Evolutionary conservation across 2,888 invertebrate species (phyloP), one percentile per base, ranked within the genome.

Genomic region (Morpho helenor): DNA sequence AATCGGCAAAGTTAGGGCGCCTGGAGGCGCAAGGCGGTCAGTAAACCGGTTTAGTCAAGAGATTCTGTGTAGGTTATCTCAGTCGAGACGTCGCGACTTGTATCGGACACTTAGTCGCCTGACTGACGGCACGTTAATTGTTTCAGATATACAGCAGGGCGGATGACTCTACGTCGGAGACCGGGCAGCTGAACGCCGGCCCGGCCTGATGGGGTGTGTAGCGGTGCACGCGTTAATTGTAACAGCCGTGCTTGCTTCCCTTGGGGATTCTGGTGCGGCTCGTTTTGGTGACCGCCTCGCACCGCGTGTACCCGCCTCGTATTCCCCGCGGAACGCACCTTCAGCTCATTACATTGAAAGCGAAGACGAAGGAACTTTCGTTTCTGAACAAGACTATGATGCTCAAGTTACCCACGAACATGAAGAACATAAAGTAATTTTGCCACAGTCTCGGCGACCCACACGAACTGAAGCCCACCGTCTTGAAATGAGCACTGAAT

Each of bases 401-500:
- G 82, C 80, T 46, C 76, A 76, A 60, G 74, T 70, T 60, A 70
- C 68, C 41, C 68, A 77, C 48, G 72, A 67, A 10, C 79, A 80
- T 50, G 78, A 80, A 49, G 73, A 40, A 8, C 69, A 69, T 45
- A 68, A 76, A 16, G 76, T 80, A 57, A 76, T 79, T 2, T 79
- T 75, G 47, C 74, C 78, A 8, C 77, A 80, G 4, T 80, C 78
- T 55, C 82, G 82, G 44, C 82, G 84, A 23, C 85, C 88, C 50
- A 80, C 80, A 41, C 82, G 86, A 60, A 84, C 88, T 45, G 84
- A 87, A 71, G 84, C 90, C 51, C 91, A 92, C 67, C 93, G 94
- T 39, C 85, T 95, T 50, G 96, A 96, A 83, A 94, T 96, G 93
- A 96, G 95, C 82, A 96, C 96, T 6, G 96, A 96, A 82, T 96